Base-by-base conservation (phyloP, 2,888 invertebrate genomes). In the Steinernema carpocapsae region DNA sequence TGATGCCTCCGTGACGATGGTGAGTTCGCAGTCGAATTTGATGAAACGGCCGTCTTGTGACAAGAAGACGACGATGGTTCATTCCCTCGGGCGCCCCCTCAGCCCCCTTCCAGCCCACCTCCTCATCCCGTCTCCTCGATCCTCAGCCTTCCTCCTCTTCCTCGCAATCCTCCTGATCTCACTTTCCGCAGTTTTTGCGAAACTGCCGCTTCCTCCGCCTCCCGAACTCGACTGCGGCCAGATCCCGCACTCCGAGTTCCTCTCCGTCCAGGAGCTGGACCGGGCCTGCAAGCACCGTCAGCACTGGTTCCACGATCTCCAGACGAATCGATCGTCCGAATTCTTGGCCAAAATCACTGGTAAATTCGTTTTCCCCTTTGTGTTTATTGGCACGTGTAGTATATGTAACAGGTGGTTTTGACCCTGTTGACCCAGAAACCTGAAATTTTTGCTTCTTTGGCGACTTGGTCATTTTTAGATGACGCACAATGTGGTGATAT, bases 201-300 rank as follows among this genome's bases (percentile, higher is more conserved):
- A 32, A 64, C 64, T 64, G 17, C 64, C 64, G 29, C 10, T 37
- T 37, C 24, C 24, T 32, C 19, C 64, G 2, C 4, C 4, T 19
- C 17, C 64, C 17, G 32, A 12, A 6, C 12, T 17, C 37, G 32
- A 71, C 43, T 78, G 78, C 59, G 19, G 51, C 19, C 48, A 76
- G 45, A 74, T 80, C 0, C 78, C 81, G 19, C 80, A 81, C 56
- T 82, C 80, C 43, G 75, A 76, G 42, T 81, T 80, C 64, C 75
- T 80, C 45, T 51, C 78, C 1, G 51, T 74, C 42, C 78, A 81
- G 26, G 76, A 80, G 45, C 46, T 78, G 56, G 78, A 78, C 51
- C 45, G 75, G 51, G 19, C 64, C 32, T 64, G 64, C 19, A 17
- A 17, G 19, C 64, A 64, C 19, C 64, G 64, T 4, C 29, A 26